These are phyloP conservation scores for Choloepus hoffmanni DNA, from an alignment of 2,113 vertebrate species.

Conservation along the genomic window DNA sequence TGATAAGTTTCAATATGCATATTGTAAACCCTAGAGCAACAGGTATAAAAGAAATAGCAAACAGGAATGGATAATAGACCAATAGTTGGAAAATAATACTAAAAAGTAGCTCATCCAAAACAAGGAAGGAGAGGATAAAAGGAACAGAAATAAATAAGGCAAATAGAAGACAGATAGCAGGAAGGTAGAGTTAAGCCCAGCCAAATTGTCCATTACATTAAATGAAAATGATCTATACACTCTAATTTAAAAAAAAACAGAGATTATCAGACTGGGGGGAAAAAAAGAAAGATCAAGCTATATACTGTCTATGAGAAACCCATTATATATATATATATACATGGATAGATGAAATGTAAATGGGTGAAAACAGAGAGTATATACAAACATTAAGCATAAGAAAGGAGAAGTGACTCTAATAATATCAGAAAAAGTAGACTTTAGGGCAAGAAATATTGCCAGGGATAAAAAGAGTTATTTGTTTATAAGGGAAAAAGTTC, in stretches of 20 bases:
- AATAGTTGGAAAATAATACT: background rate
- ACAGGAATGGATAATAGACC: background rate
- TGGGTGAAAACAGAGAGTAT: too few species aligned
- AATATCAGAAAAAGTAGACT: too few species aligned
- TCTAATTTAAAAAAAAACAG: background rate
- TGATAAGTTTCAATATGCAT: background rate
- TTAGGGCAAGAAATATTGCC: too few species aligned
- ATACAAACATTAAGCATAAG: too few species aligned
- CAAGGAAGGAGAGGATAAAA: background rate
- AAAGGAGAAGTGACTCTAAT: too few species aligned
- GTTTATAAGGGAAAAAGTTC: too few species aligned
- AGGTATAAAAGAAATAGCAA: background rate
- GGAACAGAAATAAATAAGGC: background rate
- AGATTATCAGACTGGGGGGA: background rate
- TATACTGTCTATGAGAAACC: too few species aligned
- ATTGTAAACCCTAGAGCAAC: background rate
- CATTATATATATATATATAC: too few species aligned
- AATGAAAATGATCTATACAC: background rate
- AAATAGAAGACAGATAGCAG: background rate
- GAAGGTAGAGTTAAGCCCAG: background rate
- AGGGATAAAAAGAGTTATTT: too few species aligned
- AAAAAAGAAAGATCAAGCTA: too few species aligned
- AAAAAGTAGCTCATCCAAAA: background rate
- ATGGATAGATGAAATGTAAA: too few species aligned
- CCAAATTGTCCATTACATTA: background rate